These are phyloP conservation scores for Sciurus niger DNA, from an alignment of 2,113 vertebrate species.

Conservation along the genomic window DNA sequence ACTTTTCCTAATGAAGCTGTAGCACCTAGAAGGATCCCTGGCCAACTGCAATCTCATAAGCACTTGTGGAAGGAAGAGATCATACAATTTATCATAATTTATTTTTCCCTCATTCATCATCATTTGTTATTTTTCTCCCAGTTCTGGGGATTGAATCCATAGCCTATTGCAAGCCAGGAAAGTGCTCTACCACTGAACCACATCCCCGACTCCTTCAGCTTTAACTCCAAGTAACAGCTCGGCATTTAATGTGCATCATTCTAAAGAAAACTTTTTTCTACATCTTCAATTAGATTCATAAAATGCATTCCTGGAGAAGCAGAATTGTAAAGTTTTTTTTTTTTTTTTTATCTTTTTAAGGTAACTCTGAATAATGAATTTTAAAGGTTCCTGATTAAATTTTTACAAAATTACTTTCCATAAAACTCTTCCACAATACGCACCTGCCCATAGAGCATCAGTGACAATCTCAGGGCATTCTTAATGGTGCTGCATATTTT, in stretches of 20 bases:
- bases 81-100: neutral
- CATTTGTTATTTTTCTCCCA: neutral
- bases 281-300: conserved; percentile 6
- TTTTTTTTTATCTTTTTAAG: neutral
- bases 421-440: neutral
- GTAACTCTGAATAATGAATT: neutral
- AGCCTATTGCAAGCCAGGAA: no score
- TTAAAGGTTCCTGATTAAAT: neutral
- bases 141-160: no score
- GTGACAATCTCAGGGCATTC: neutral
- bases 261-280: neutral
- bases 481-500: neutral
- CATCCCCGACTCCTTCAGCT: neutral
- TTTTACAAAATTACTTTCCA: conserved; percentile 21
- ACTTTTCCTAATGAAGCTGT: neutral
- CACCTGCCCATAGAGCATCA: neutral
- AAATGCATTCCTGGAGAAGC: neutral
- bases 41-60: neutral
- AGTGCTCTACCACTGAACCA: no score
- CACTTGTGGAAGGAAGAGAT: neutral
- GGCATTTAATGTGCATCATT: neutral
- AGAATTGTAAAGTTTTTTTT: neutral
- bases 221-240: neutral
- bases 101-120: neutral
- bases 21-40: neutral